phyloP scores from a whole-genome alignment of 1,140 invertebrate species.

The Tyrophagus putrescentiae region DNA sequence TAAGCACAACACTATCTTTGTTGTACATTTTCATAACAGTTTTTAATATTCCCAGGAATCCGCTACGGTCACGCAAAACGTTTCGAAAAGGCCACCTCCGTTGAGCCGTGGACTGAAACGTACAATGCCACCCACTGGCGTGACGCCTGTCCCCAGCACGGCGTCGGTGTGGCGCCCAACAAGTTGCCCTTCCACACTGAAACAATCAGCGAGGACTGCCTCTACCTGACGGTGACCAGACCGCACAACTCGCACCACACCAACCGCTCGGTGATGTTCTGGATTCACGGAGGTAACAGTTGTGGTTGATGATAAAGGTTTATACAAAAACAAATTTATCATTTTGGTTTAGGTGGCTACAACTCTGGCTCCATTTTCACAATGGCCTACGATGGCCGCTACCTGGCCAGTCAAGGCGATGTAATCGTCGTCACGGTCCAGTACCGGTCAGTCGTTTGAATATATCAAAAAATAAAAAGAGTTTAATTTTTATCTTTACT shows the following conservation, averaged over 20 bases:
- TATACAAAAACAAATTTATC: too few species aligned
- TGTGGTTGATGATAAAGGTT: too few species aligned
- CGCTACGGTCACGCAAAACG: conserved; percentile 54
- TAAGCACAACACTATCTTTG: conserved; percentile 35
- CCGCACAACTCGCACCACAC: conserved; percentile 19
- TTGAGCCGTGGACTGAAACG: neutral
- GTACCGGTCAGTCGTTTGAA: too few species aligned
- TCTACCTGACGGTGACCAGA: conserved; percentile 35
- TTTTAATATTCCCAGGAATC: neutral
- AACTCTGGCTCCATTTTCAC: conserved; percentile 46
- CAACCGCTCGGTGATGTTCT: conserved; percentile 26
- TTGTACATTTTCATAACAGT: neutral
- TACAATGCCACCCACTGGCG: neutral
- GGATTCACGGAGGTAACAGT: conserved; percentile 33
- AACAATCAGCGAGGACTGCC: conserved; percentile 32
- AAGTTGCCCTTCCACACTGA: conserved; percentile 3
- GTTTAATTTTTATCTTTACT: too few species aligned
- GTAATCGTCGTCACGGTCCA: conserved; percentile 87
- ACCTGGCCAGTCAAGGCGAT: conserved; percentile 74
- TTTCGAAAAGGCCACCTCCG: conserved; percentile 38
- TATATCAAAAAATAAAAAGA: too few species aligned
- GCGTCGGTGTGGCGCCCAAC: neutral
- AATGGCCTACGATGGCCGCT: conserved; percentile 77
- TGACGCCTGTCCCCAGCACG: conserved; percentile 26
- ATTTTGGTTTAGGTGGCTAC: too few species aligned